A percentile compares a stretch with the other conserved stretches of the same genome.
Conservation (phyloP, 2,113 vertebrate species). For the Oriolus oriolus region DNA sequence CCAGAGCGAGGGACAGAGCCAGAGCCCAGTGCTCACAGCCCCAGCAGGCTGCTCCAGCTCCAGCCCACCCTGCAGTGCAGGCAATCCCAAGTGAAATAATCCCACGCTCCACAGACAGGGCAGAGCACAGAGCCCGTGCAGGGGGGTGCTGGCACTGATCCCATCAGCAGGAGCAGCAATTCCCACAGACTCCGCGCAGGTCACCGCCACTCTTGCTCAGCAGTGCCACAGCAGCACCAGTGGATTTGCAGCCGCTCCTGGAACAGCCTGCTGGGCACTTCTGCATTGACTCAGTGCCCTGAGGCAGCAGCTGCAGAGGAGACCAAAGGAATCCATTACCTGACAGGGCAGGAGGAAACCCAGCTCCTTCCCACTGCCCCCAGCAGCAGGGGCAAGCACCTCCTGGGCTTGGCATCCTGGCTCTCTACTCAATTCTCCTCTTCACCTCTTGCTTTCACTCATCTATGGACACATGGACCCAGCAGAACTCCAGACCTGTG, state of each 20-base stretch:
- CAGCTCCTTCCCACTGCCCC: background rate
- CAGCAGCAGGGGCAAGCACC: background rate
- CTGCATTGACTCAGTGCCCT: background rate
- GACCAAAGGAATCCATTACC: background rate
- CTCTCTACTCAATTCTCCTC: background rate
- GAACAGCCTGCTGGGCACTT: background rate
- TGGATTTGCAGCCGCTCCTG: background rate
- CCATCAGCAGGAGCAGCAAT: background rate
- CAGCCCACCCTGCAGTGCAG: background rate
- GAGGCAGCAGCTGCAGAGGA: background rate
- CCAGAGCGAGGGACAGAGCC: background rate
- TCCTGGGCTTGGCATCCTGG: background rate
- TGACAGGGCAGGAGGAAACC: background rate
- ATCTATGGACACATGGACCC: background rate
- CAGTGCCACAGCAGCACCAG: background rate
- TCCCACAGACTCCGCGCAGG: background rate
- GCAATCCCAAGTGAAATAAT: background rate
- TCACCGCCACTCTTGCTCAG: background rate
- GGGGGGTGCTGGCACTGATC: background rate
- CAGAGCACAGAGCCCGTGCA: background rate
- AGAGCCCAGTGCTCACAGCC: background rate
- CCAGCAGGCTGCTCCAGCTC: background rate
- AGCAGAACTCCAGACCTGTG: background rate
- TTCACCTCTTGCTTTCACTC: background rate
- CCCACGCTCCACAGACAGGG: background rate